phyloP scores from a whole-genome alignment of 1,140 invertebrate genomes.

The Aplysia californica region DNA sequence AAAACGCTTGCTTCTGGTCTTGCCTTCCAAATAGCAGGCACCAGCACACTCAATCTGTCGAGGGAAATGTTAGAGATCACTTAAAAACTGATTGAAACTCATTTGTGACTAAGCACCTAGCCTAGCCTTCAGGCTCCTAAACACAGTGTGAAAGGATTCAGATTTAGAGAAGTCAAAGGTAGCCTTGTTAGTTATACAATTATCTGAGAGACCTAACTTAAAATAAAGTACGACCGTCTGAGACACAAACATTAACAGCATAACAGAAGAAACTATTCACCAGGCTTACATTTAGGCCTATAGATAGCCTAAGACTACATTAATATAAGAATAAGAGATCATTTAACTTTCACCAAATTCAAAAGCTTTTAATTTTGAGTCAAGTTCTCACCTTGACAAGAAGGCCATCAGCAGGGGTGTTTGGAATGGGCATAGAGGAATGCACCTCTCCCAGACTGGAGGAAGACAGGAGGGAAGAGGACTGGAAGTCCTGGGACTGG shows the following conservation, averaged over 20 bases:
- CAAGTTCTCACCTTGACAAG: constrained; percentile 37
- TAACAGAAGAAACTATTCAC: neutral
- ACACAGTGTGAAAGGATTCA: neutral
- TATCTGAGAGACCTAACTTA: too few relatives aligned
- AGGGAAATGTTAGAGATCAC: neutral
- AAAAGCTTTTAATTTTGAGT: neutral
- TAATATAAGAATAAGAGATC: neutral
- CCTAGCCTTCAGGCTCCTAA: neutral
- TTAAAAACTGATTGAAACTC: too few relatives aligned
- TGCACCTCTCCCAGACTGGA: constrained; percentile 28
- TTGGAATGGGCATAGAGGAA: constrained; percentile 35
- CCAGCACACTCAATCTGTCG: constrained; percentile 54
- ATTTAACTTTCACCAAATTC: neutral
- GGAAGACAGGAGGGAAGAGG: constrained; percentile 3
- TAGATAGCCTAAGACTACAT: neutral
- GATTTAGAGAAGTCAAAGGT: neutral
- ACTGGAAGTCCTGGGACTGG: constrained; percentile 4
- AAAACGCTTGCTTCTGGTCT: constrained; percentile 44
- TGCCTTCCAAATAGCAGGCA: constrained; percentile 55
- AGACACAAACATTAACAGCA: neutral
- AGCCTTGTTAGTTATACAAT: too few relatives aligned
- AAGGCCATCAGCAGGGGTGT: constrained; percentile 37
- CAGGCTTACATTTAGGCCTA: neutral
- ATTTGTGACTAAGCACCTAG: neutral
- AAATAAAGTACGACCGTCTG: neutral